Evolutionary conservation across 2,888 invertebrate genomes (phyloP).

Genomic region (Habrosyne pyritoides): DNA sequence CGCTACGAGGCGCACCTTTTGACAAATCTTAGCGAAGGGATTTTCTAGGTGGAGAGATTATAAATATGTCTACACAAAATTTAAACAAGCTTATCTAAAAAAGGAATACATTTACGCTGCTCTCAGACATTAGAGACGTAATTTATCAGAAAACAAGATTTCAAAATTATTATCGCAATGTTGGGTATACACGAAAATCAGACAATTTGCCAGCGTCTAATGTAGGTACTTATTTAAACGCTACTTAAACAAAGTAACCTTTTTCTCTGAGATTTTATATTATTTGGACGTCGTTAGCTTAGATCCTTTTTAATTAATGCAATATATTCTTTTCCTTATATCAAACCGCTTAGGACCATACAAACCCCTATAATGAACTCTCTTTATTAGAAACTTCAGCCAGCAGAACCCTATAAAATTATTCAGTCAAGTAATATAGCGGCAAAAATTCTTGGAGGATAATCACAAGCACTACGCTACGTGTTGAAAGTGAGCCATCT

Average conservation of each 20-base stretch:
- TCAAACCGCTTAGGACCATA: not conserved
- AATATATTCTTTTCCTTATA: no score
- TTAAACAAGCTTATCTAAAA: conserved; percentile 11
- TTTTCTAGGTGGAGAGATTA: conserved; percentile 26
- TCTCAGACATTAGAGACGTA: not conserved
- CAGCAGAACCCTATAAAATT: not conserved
- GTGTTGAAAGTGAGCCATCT: conserved; percentile 56
- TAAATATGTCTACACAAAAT: conserved; percentile 30
- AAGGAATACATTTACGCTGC: not conserved
- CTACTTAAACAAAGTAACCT: no score
- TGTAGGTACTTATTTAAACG: no score
- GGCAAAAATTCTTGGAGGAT: conserved; percentile 3
- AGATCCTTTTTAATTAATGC: no score
- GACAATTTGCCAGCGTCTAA: no score
- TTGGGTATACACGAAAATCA: no score
- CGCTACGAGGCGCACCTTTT: conserved; percentile 32
- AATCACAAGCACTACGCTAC: conserved; percentile 22
- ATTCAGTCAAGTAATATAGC: not conserved
- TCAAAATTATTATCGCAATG: not conserved
- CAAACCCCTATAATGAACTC: not conserved
- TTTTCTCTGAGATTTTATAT: no score
- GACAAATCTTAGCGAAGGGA: conserved; percentile 36
- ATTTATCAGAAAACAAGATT: not conserved
- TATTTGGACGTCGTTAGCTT: no score
- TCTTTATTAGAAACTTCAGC: conserved; percentile 1